phyloP scores from a whole-genome alignment of 2,797 vertebrate species.

The Steatocranus sp. region DNA sequence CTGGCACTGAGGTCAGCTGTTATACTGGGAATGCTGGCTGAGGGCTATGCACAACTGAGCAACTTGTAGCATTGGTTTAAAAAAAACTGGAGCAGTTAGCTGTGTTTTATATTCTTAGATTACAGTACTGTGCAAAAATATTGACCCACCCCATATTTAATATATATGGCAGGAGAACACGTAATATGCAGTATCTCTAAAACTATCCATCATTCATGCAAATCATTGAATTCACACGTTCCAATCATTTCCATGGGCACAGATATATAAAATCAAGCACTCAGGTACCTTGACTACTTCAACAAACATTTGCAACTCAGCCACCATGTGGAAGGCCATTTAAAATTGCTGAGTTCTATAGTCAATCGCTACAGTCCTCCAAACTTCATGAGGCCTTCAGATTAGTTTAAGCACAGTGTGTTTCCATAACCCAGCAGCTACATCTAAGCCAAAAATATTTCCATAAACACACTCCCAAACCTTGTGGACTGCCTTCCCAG shows the following conservation, averaged over 20 bases:
- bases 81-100: not conserved
- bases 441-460: not conserved
- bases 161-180: not conserved
- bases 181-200: not conserved
- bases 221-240: not conserved
- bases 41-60: not conserved
- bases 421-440: not conserved
- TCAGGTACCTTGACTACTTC: not conserved
- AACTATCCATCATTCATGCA: not conserved
- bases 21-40: not conserved
- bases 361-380: not conserved
- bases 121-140: not conserved
- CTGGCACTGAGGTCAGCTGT: not conserved
- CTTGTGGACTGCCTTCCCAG: fast-evolving
- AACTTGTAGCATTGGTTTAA: not conserved
- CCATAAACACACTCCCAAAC: not conserved
- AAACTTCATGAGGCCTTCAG: not conserved
- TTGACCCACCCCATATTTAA: not conserved
- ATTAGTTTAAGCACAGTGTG: not conserved
- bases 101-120: not conserved
- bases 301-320: not conserved
- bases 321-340: not conserved
- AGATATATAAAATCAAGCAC: not conserved
- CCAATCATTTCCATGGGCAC: not conserved
- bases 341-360: not conserved